Evolutionary conservation across 1,140 invertebrate species (phyloP).

Genomic region (Olivierus martensii): DNA sequence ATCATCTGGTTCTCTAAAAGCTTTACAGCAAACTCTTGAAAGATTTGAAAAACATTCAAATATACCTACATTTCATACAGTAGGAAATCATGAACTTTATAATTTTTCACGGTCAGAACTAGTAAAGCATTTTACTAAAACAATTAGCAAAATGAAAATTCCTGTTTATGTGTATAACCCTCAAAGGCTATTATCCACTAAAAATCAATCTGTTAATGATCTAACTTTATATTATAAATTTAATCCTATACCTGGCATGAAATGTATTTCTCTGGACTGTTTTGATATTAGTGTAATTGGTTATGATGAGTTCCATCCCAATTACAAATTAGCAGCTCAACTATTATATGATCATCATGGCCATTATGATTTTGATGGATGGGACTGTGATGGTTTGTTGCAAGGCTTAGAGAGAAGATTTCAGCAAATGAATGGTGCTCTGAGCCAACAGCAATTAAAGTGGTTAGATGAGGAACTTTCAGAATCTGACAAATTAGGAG

Average conservation of each 20-base stretch:
- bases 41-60: slow-evolving; percentile 17
- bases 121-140: slow-evolving; percentile 11
- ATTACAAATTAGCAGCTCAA: slow-evolving; percentile 18
- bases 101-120: slow-evolving; percentile 27
- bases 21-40: slow-evolving; percentile 10
- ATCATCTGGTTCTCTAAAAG: slow-evolving; percentile 8
- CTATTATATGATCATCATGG: slow-evolving; percentile 23
- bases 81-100: slow-evolving; percentile 34
- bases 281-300: slow-evolving; percentile 30
- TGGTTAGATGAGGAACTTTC: slow-evolving; percentile 26
- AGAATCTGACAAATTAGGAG: slow-evolving; percentile 18
- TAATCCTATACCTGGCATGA: slow-evolving; percentile 20
- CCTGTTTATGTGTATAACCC: slow-evolving; percentile 5
- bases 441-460: slow-evolving; percentile 25
- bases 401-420: slow-evolving; percentile 23
- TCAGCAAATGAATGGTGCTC: slow-evolving; percentile 29
- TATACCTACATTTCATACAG: slow-evolving; percentile 26
- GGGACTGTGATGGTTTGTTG: slow-evolving; percentile 22
- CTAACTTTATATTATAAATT: slow-evolving; percentile 25
- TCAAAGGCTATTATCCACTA: background rate
- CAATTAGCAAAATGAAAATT: slow-evolving; percentile 9
- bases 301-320: slow-evolving; percentile 14
- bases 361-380: slow-evolving; percentile 24
- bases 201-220: background rate
- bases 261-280: slow-evolving; percentile 27